phyloP scores from a whole-genome alignment of 2,888 invertebrate species.

The Leptopilina syphax region DNA sequence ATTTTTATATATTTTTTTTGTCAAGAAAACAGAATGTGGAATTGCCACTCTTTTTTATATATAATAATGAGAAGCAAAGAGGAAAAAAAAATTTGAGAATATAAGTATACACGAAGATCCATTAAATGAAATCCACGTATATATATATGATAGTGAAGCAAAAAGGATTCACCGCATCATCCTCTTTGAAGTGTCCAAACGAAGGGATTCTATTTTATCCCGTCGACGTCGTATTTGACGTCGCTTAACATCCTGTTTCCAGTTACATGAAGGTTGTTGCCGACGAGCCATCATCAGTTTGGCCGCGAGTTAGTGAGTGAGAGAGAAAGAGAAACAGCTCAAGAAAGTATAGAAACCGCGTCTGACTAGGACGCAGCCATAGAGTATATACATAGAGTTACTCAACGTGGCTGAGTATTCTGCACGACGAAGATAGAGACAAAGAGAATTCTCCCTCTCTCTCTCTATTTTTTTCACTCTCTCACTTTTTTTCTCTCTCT shows the following conservation, averaged over 20 bases:
- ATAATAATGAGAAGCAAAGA: too few relatives aligned
- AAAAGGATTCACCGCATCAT: not conserved
- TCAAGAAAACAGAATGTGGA: too few relatives aligned
- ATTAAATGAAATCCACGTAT: constrained; percentile 4
- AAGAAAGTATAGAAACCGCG: constrained; percentile 6
- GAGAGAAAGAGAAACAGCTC: constrained; percentile 53
- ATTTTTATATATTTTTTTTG: too few relatives aligned
- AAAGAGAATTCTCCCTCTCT: not conserved
- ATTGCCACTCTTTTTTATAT: too few relatives aligned
- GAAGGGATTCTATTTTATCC: constrained; percentile 63
- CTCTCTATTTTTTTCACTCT: not conserved
- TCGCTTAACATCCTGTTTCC: constrained; percentile 69
- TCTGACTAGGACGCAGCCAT: not conserved
- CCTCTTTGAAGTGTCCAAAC: constrained; percentile 9
- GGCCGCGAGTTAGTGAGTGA: constrained; percentile 54
- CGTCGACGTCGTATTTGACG: constrained; percentile 64
- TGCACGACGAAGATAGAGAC: constrained; percentile 40
- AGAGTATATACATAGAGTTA: not conserved
- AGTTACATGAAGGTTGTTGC: constrained; percentile 54
- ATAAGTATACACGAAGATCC: not conserved
- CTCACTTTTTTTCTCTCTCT: constrained; percentile 44
- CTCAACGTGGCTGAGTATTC: constrained; percentile 20
- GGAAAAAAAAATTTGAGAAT: too few relatives aligned
- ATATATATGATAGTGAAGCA: not conserved
- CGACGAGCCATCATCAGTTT: constrained; percentile 52